Evolutionary conservation across 1,140 invertebrate genomes (phyloP).

Genomic region (Leucophenga varia): DNA sequence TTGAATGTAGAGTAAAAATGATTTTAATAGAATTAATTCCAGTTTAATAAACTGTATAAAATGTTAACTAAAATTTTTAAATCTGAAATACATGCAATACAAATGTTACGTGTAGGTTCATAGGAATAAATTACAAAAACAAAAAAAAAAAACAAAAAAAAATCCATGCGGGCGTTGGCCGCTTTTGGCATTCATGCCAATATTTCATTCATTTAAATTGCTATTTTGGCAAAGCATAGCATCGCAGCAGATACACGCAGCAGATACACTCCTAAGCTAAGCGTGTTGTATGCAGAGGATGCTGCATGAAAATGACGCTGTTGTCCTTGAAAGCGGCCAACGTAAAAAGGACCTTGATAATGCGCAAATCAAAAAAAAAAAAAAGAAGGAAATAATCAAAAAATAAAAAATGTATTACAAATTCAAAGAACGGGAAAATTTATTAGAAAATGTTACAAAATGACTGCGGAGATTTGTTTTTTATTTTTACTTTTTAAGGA

Average conservation of each 20-base stretch:
- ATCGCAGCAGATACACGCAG: too few relatives aligned
- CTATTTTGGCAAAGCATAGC: too few relatives aligned
- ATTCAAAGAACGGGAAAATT: neutral
- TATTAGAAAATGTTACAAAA: slow-evolving; percentile 14
- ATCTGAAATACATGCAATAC: too few relatives aligned
- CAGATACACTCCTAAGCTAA: slow-evolving; percentile 2
- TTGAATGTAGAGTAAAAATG: too few relatives aligned
- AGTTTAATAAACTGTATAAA: too few relatives aligned
- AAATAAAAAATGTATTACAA: neutral
- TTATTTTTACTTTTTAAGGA: slow-evolving; percentile 2
- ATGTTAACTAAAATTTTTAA: too few relatives aligned
- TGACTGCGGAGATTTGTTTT: slow-evolving; percentile 1
- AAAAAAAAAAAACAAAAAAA: slow-evolving; percentile 16
- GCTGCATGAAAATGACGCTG: too few relatives aligned
- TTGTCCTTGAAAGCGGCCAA: slow-evolving; percentile 34
- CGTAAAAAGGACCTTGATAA: slow-evolving; percentile 24
- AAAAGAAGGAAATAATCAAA: slow-evolving; percentile 5
- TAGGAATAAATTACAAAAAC: too few relatives aligned
- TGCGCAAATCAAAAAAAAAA: slow-evolving; percentile 8
- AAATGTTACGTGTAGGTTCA: too few relatives aligned
- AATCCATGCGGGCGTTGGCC: slow-evolving; percentile 18
- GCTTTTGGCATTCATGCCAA: slow-evolving; percentile 20
- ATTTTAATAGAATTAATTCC: too few relatives aligned
- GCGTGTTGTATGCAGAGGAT: too few relatives aligned
- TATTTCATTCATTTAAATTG: slow-evolving; percentile 7